Conservation (phyloP, 2,888 invertebrate genomes). For the Ariolimax columbianus region DNA sequence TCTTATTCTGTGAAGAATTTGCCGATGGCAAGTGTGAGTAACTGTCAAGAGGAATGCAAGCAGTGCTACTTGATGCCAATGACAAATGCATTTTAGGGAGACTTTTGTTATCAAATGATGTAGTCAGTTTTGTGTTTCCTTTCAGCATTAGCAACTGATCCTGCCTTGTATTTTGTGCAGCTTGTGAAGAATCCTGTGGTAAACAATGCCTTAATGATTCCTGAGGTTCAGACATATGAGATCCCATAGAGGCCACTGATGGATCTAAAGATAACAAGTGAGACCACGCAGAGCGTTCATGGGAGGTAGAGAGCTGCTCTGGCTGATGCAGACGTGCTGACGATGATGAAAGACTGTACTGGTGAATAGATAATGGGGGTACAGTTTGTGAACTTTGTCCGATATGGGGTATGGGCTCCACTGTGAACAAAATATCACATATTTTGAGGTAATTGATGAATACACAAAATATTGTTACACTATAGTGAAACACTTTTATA, state of each 20-base stretch:
- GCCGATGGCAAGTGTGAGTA: neutral
- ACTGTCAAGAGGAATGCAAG: constrained; percentile 2
- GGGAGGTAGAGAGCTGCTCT: neutral
- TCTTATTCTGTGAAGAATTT: constrained; percentile 29
- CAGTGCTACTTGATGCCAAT: neutral
- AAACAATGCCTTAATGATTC: constrained; percentile 29
- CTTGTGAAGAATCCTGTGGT: neutral
- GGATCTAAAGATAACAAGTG: constrained; percentile 49
- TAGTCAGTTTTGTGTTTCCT: neutral
- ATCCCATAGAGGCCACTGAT: constrained; percentile 9
- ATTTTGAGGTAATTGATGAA: too few species aligned
- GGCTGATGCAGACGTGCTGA: neutral
- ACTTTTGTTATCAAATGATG: constrained; percentile 1
- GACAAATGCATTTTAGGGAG: constrained; percentile 18
- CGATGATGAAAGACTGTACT: constrained; percentile 32
- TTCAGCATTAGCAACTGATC: constrained; percentile 27
- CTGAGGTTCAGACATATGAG: constrained; percentile 24
- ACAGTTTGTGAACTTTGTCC: constrained; percentile 6
- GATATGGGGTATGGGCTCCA: constrained; percentile 1
- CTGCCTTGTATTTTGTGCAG: neutral
- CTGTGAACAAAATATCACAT: constrained; percentile 1
- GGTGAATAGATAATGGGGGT: neutral
- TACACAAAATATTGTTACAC: too few species aligned
- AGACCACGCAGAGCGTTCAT: constrained; percentile 50
- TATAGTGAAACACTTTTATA: too few species aligned